Evolutionary conservation across 2,888 invertebrate genomes (phyloP), one percentile per base, ranked within the genome.

Genomic region (Itoplectis maculator): DNA sequence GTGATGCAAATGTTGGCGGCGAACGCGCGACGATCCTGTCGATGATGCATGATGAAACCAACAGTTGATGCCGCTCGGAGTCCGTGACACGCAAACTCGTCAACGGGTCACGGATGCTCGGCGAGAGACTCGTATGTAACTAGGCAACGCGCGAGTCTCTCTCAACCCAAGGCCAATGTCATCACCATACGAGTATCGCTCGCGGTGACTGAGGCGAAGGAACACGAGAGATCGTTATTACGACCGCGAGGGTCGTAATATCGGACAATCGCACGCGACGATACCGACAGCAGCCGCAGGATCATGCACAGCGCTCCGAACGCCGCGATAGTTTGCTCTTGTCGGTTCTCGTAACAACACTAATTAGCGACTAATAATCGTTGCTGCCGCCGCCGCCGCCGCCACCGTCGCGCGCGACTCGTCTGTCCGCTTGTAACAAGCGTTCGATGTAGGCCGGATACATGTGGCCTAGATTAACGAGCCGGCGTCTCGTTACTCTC

Each of bases 81-180:
- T 79, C 82, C 82, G 49, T 79, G 82, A 82, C 79, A 82, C 76
- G 79, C 79, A 72, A 69, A 79, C 79, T 79, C 82, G 76, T 73
- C 79, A 73, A 73, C 82, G 73, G 82, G 82, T 82, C 82, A 79
- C 79, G 82, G 79, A 82, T 82, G 42, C 51, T 11, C 37, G 35
- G 45, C 11, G 61, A 72, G 59, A 37, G 23, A 76, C 51, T 54
- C 61, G 29, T 47, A 61, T 61, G 76, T 47, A 82, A 82, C 82
- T 63, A 45, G 65, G 61, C 37, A 72, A 79, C 15, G 61, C 70
- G 69, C 29, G 20, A 59, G 45, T 72, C 37, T 68, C 51, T 47
- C 29, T 2, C 3, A 29, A 29, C 29, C n/a, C 82, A 82, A 76
- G 79, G 82, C 79, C 82, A 82, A 82, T 82, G 82, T 79, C 82